phyloP scores from a whole-genome alignment of 2,113 vertebrate genomes.

The Elephas maximus region DNA sequence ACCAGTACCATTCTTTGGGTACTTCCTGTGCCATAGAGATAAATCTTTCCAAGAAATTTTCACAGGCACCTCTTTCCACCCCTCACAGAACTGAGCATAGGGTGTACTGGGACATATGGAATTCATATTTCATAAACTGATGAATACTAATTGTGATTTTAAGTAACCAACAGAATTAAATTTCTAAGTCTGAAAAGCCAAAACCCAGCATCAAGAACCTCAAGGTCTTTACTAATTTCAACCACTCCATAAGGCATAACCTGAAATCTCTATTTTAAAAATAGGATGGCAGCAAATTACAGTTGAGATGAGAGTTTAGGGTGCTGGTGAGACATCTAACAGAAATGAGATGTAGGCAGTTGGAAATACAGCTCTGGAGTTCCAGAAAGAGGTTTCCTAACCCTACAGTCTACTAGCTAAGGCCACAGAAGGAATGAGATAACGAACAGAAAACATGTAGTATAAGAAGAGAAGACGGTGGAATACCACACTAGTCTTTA shows the following conservation, averaged over 20 bases:
- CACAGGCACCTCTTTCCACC: no score
- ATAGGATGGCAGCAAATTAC: not conserved
- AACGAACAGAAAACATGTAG: not conserved
- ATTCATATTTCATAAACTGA: no score
- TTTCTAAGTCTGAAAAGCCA: constrained; percentile 44
- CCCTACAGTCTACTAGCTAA: not conserved
- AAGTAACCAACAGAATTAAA: not conserved
- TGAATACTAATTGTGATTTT: not conserved
- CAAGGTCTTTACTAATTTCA: constrained; percentile 35
- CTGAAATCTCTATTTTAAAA: constrained; percentile 17
- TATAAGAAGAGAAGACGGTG: not conserved
- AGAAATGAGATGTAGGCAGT: not conserved
- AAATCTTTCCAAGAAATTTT: no score
- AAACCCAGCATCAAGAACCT: not conserved
- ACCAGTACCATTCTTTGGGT: no score
- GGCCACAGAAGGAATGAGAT: not conserved
- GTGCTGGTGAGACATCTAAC: not conserved
- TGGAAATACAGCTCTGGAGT: not conserved
- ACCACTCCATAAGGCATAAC: not conserved
- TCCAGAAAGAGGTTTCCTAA: not conserved
- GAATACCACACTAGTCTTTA: not conserved
- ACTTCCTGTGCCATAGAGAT: no score
- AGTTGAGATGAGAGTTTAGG: not conserved
- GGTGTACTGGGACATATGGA: no score
- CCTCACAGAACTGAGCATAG: no score